Evolutionary conservation across 1,140 invertebrate species (phyloP).

Genomic region (Dendrolimus punctatus): DNA sequence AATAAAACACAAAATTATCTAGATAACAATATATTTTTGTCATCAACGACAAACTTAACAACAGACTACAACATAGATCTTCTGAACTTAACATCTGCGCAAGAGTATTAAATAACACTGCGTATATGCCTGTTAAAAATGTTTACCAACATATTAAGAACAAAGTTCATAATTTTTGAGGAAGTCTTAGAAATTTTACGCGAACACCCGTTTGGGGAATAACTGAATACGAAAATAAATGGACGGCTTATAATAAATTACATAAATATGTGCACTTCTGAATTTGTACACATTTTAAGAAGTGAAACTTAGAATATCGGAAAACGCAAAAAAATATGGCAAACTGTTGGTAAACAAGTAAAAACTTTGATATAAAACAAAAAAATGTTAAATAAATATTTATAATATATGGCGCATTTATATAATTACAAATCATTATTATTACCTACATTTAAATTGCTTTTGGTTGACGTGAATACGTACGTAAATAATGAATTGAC

Average conservation of each 20-base stretch:
- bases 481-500: slow-evolving; percentile 54
- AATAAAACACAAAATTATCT: slow-evolving; percentile 45
- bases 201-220: slow-evolving; percentile 17
- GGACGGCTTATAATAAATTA: slow-evolving; percentile 57
- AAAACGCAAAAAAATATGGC: slow-evolving; percentile 6
- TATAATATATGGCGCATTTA: too few relatives aligned
- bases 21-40: slow-evolving; percentile 71
- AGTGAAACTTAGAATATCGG: slow-evolving; percentile 7
- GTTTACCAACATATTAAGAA: slow-evolving; percentile 32
- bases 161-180: slow-evolving; percentile 15
- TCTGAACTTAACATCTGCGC: slow-evolving; percentile 51
- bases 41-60: slow-evolving; percentile 71
- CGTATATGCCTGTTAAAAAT: slow-evolving; percentile 22
- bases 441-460: slow-evolving; percentile 43
- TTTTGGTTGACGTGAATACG: slow-evolving; percentile 36
- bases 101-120: slow-evolving; percentile 25
- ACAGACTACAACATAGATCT: slow-evolving; percentile 65
- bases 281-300: background rate
- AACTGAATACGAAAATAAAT: slow-evolving; percentile 47
- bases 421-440: slow-evolving; percentile 33
- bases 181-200: background rate
- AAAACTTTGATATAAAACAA: slow-evolving; percentile 12
- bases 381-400: slow-evolving; percentile 3
- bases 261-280: slow-evolving; percentile 8
- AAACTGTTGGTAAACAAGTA: slow-evolving; percentile 29